phyloP scores from a whole-genome alignment of 2,113 vertebrate genomes.

The Petroica traversi region DNA sequence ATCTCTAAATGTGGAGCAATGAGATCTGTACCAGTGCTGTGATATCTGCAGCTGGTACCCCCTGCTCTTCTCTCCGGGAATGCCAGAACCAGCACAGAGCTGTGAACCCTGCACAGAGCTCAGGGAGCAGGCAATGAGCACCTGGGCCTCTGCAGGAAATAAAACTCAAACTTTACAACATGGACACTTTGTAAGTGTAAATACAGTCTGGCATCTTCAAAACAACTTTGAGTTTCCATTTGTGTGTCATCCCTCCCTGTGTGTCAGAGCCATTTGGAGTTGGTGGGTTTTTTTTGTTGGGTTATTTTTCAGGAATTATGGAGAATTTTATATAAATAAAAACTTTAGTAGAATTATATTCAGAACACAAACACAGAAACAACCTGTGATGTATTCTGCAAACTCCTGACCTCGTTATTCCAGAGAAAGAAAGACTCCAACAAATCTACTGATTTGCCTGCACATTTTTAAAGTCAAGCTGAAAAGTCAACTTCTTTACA shows the following conservation, averaged over 20 bases:
- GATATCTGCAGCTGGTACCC: background rate
- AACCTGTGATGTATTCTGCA: background rate
- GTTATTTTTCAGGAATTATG: background rate
- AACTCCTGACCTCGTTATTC: background rate
- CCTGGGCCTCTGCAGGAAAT: background rate
- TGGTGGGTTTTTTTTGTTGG: rapidly evolving
- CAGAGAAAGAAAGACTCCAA: background rate
- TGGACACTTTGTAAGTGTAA: background rate
- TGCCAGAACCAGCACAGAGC: background rate
- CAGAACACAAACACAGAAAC: background rate
- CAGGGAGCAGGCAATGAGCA: background rate
- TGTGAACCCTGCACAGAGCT: background rate
- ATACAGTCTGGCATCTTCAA: background rate
- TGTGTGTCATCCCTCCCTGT: background rate
- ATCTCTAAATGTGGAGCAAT: background rate
- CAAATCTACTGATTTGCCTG: background rate
- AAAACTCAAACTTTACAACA: background rate
- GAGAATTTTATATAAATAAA: background rate
- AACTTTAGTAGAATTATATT: background rate
- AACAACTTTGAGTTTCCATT: background rate
- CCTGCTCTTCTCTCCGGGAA: background rate
- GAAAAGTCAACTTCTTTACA: background rate
- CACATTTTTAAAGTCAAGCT: background rate
- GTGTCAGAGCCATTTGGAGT: background rate
- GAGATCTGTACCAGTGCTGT: background rate